Conservation (phyloP, 2,888 invertebrate genomes). For the Amblyteles armatorius region DNA sequence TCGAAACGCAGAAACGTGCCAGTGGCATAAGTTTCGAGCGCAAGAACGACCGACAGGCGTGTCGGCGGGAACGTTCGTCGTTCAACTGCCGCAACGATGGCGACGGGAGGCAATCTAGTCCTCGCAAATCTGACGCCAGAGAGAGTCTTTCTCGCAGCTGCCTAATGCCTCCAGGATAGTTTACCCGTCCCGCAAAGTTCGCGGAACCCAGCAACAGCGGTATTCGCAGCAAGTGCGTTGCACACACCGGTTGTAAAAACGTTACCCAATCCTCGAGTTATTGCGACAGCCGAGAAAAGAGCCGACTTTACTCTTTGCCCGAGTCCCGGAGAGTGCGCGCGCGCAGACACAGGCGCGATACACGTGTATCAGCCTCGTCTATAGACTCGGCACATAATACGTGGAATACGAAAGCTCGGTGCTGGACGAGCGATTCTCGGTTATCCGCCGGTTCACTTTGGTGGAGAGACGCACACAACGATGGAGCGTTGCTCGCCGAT, state of each 20-base stretch:
- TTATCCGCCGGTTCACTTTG: slow-evolving; percentile 15
- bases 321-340: neutral
- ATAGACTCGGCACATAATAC: neutral
- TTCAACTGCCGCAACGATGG: neutral
- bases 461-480: slow-evolving; percentile 1
- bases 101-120: too few relatives aligned
- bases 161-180: neutral
- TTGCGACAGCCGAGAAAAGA: slow-evolving; percentile 58
- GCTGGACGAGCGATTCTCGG: slow-evolving; percentile 19
- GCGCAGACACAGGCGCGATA: neutral
- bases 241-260: slow-evolving; percentile 59
- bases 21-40: neutral
- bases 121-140: neutral
- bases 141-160: slow-evolving; percentile 4
- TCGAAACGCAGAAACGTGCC: slow-evolving; percentile 12
- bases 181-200: slow-evolving; percentile 33
- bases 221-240: slow-evolving; percentile 59
- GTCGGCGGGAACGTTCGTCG: slow-evolving; percentile 27
- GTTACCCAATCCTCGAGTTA: slow-evolving; percentile 62
- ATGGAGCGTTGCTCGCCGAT: slow-evolving; percentile 17
- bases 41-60: slow-evolving; percentile 9
- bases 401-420: slow-evolving; percentile 28
- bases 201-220: slow-evolving; percentile 48
- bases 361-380: neutral
- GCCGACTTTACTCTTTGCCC: slow-evolving; percentile 34